These are phyloP conservation scores for Tetramorium bicarinatum DNA, from an alignment of 2,888 invertebrate species.

Conservation along the genomic window DNA sequence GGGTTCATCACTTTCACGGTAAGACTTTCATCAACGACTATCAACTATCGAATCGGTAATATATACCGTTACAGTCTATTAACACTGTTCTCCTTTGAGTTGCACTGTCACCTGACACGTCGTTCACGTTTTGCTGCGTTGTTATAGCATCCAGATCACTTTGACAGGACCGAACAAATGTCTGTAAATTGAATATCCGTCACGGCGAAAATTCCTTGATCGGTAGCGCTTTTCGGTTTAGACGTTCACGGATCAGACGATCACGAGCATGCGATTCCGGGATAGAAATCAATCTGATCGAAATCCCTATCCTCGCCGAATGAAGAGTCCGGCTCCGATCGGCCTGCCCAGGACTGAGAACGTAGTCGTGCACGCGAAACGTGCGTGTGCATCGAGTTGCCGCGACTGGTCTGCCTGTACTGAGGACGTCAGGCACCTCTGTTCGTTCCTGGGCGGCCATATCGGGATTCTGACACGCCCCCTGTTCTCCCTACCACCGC, in stretches of 20 bases:
- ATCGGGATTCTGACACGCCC: slow-evolving; percentile 80
- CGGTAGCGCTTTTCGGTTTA: background rate
- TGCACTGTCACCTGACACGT: slow-evolving; percentile 37
- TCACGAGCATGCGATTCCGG: slow-evolving; percentile 14
- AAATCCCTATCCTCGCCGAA: background rate
- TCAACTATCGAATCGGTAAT: background rate
- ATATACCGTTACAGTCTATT: slow-evolving; percentile 3
- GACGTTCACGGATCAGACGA: background rate
- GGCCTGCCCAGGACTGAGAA: background rate
- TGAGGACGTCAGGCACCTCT: slow-evolving; percentile 67
- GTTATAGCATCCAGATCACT: slow-evolving; percentile 25
- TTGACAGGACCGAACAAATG: background rate
- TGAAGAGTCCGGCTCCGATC: slow-evolving; percentile 25
- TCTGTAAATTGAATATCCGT: background rate
- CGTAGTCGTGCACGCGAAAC: slow-evolving; percentile 56
- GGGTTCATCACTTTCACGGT: slow-evolving; percentile 9
- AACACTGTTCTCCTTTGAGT: slow-evolving; percentile 22
- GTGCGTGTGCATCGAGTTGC: slow-evolving; percentile 77
- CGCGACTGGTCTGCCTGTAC: slow-evolving; percentile 81
- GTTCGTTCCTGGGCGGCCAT: slow-evolving; percentile 83
- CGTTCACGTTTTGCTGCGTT: background rate
- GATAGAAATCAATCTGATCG: background rate
- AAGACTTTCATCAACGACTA: background rate
- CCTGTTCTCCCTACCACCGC: slow-evolving; percentile 74
- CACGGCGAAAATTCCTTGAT: background rate